Conservation (phyloP, 1,140 invertebrate genomes). For the Drosophila murphyi region DNA sequence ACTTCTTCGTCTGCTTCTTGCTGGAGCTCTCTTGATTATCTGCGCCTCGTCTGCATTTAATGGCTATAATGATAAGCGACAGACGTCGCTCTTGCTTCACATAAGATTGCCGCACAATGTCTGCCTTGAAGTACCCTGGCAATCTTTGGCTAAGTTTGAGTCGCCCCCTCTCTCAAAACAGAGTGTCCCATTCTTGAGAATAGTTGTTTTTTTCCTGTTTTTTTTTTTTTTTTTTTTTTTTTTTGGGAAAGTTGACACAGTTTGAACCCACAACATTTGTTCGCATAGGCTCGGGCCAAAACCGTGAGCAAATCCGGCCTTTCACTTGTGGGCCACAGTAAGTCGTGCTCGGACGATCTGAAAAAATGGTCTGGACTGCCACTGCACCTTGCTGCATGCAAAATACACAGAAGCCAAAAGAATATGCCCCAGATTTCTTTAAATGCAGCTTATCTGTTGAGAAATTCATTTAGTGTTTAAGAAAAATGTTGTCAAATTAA, state of each 20-base stretch:
- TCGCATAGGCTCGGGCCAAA: constrained; percentile 49
- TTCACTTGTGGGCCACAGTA: constrained; percentile 58
- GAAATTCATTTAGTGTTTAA: too few species aligned
- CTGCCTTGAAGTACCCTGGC: constrained; percentile 28
- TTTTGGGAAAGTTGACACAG: constrained; percentile 78
- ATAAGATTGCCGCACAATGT: constrained; percentile 25
- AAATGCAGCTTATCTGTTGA: too few species aligned
- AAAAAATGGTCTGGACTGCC: constrained; percentile 1
- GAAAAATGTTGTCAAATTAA: too few species aligned
- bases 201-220: constrained; percentile 21
- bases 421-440: too few species aligned
- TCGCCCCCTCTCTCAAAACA: constrained; percentile 38
- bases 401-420: neutral
- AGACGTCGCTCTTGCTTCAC: neutral
- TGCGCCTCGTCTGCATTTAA: constrained; percentile 70
- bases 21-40: constrained; percentile 53
- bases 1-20: neutral
- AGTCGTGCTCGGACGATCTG: constrained; percentile 22
- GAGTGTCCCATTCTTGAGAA: constrained; percentile 54
- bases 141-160: constrained; percentile 5
- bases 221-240: constrained; percentile 38
- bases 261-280: constrained; percentile 55
- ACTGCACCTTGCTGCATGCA: constrained; percentile 67
- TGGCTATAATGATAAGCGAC: constrained; percentile 61
- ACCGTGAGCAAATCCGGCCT: constrained; percentile 66